Evolutionary conservation across 2,888 invertebrate species (phyloP).

Genomic region (Xanthia icteritia): DNA sequence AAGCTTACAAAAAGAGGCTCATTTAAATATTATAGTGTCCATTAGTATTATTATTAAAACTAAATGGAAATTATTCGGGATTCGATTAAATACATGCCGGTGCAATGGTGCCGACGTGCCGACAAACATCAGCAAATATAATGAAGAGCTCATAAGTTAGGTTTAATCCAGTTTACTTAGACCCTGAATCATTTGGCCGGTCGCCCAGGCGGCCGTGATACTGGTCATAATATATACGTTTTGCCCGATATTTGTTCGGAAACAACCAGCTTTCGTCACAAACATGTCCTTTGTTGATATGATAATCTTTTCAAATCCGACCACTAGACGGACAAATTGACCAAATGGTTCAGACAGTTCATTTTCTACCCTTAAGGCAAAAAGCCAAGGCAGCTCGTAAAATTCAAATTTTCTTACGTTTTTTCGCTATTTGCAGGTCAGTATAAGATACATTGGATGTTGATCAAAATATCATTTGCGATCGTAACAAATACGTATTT

Average conservation of each 20-base stretch:
- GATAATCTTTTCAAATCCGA: neutral
- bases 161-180: constrained; percentile 54
- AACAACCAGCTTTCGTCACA: constrained; percentile 30
- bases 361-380: too few relatives aligned
- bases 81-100: neutral
- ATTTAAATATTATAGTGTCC: neutral
- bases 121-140: constrained; percentile 40
- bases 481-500: too few relatives aligned
- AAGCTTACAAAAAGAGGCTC: neutral
- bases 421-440: too few relatives aligned
- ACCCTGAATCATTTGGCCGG: constrained; percentile 61
- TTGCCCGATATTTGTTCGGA: constrained; percentile 50
- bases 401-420: too few relatives aligned
- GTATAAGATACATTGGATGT: too few relatives aligned
- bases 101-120: neutral
- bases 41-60: neutral
- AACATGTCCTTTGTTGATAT: neutral
- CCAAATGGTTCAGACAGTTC: too few relatives aligned
- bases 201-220: constrained; percentile 45
- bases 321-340: too few relatives aligned
- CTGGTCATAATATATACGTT: constrained; percentile 57
- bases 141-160: constrained; percentile 61
- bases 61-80: neutral
- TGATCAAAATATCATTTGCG: too few relatives aligned
- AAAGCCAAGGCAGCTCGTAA: too few relatives aligned